Base-by-base conservation (phyloP, 2,797 vertebrate species). In the Spondyliosoma cantharus region DNA sequence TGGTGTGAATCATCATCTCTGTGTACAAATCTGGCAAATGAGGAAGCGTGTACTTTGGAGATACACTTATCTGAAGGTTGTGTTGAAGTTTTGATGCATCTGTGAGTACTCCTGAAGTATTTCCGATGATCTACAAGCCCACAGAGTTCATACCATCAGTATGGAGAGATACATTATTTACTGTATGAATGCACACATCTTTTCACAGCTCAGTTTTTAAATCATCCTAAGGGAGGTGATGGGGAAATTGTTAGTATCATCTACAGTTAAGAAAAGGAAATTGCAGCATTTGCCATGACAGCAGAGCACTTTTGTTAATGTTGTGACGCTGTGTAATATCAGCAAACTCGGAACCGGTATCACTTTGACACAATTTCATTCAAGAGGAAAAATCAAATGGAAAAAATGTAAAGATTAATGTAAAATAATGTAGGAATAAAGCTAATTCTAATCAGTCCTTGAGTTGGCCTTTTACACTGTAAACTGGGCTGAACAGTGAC, bases 241-340 rank as follows among this genome's bases (percentile, higher is more conserved):
- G n/a, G 42, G 25, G 75, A 77, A 80, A 42, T 45, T 65, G 57
- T 76, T 67, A 46, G 56, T 67, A 74, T 65, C 24, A 72, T 71
- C 75, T 78, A 62, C 24, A 66, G 65, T 50, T n/a, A 19, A 58
- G 29, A 71, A 11, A 12, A 32, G 12, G n/a, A 76, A 74, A 75
- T 59, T 14, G 56, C n/a, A 67, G 24, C 9, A 56, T 81, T 71
- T 76, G 58, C 58, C 22, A n/a, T 25, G 24, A 85, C 70, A 75
- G 68, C 49, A 54, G 48, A 45, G 53, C 50, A 60, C 12, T 81
- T 45, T 54, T 73, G 61, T 62, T 48, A 15, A 49, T 45, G 58
- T 42, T 4, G 8, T 29, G 64, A 59, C 1, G 3, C 56, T 75
- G 71, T 20, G 27, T 58, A 32, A 53, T 61, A 2, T 71, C 6